phyloP scores from a whole-genome alignment of 2,888 invertebrate genomes.

The Proisotoma minuta region DNA sequence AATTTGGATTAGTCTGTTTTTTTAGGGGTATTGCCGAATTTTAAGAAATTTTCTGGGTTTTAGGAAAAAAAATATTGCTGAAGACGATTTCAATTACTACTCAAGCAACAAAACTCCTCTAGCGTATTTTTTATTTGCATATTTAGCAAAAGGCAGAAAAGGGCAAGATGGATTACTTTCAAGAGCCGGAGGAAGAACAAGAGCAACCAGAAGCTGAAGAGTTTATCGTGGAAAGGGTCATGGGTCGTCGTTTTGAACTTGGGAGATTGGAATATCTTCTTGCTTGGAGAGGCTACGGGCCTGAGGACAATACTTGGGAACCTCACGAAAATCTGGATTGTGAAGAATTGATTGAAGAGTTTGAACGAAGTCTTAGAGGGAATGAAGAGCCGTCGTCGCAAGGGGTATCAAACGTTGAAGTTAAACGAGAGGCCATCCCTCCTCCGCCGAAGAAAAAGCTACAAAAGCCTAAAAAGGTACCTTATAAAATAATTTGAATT shows the following conservation, averaged over 20 bases:
- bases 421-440: conserved; percentile 5
- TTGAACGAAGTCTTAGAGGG: conserved; percentile 68
- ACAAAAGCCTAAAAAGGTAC: conserved; percentile 51
- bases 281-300: conserved; percentile 63
- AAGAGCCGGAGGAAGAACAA: too few species aligned
- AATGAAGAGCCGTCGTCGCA: conserved; percentile 51
- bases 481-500: conserved; percentile 51
- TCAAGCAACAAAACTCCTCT: too few species aligned
- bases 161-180: too few species aligned
- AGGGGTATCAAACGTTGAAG: too few species aligned
- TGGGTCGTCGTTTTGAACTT: conserved; percentile 72
- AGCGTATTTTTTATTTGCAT: too few species aligned
- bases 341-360: conserved; percentile 72
- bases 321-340: conserved; percentile 63
- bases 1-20: too few species aligned
- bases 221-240: conserved; percentile 84
- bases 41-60: too few species aligned
- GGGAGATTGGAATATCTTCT: conserved; percentile 64
- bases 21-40: too few species aligned
- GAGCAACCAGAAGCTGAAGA: conserved; percentile 63
- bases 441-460: conserved; percentile 53
- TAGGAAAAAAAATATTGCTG: too few species aligned
- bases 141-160: too few species aligned
- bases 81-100: too few species aligned
- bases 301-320: conserved; percentile 92